Percentiles rank a stretch among this genome's conserved stretches.
phyloP scores from a whole-genome alignment of 2,113 vertebrate species.

The Gallinago media region DNA sequence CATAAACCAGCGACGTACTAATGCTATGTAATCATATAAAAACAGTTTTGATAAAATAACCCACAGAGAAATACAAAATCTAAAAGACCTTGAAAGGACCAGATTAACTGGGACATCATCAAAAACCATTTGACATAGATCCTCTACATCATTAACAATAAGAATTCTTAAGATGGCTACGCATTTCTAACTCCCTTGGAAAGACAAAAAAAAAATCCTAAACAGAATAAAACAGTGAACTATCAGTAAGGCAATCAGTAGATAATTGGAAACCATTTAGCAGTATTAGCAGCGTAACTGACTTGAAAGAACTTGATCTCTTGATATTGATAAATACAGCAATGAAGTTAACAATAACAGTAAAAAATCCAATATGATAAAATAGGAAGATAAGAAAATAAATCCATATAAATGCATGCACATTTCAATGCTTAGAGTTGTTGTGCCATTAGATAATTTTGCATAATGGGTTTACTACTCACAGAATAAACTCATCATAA shows the following conservation, averaged over 20 bases:
- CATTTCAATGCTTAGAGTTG: neutral
- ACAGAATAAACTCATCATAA: neutral
- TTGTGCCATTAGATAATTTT: neutral
- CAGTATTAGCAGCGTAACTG: neutral
- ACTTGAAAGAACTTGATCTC: neutral
- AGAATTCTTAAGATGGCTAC: neutral
- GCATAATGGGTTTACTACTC: neutral
- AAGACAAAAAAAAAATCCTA: neutral
- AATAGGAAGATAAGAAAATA: conserved; percentile 3
- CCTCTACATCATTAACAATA: neutral
- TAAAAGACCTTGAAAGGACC: neutral
- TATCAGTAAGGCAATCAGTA: neutral
- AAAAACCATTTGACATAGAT: neutral
- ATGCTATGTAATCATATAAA: neutral
- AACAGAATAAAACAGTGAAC: neutral
- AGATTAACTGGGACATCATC: neutral
- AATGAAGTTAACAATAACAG: neutral
- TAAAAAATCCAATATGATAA: neutral
- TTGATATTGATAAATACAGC: conserved; percentile 3
- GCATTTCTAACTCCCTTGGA: neutral
- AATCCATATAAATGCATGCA: neutral
- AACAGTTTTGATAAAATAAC: neutral
- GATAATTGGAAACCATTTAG: conserved; percentile 14
- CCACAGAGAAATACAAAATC: neutral
- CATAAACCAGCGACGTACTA: neutral